A percentile compares a stretch with the other conserved stretches of the same genome.
These are phyloP conservation scores for Peromyscus eremicus DNA, from an alignment of 2,797 vertebrate species.

Conservation along the genomic window DNA sequence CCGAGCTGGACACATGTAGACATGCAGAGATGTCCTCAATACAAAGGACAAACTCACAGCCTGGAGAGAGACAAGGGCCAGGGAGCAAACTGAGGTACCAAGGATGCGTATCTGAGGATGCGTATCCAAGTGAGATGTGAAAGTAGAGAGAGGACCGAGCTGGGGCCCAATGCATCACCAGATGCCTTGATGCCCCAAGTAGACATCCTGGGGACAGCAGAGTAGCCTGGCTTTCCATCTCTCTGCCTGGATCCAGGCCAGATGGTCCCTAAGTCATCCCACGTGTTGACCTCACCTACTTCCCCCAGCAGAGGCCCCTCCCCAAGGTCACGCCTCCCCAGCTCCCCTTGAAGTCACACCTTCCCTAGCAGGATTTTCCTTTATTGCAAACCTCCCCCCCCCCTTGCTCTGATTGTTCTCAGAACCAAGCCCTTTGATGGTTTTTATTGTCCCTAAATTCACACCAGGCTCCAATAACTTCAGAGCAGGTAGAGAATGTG, in stretches of 20 bases:
- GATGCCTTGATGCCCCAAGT: neutral
- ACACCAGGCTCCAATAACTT: constrained; percentile 81
- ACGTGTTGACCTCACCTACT: constrained; percentile 27
- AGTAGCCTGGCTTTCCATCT: fast-evolving
- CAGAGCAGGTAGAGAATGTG: constrained; percentile 75
- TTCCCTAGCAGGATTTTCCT: constrained; percentile 67
- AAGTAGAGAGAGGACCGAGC: neutral
- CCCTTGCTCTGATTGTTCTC: constrained; percentile 64
- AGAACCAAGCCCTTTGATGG: constrained; percentile 79
- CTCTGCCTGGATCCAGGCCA: neutral
- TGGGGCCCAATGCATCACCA: too few relatives aligned
- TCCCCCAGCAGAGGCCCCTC: neutral
- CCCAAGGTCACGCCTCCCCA: neutral
- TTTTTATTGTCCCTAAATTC: constrained; percentile 83
- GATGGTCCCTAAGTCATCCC: constrained; percentile 68
- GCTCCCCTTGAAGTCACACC: constrained; percentile 73
- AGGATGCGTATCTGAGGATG: too few relatives aligned
- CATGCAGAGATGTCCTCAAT: neutral
- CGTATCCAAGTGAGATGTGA: neutral
- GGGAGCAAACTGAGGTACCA: neutral
- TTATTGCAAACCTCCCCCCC: constrained; percentile 69
- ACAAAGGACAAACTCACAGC: neutral
- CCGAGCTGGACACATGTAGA: neutral
- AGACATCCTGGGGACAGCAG: neutral
- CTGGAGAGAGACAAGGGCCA: neutral